A percentile compares a stretch with the other conserved stretches of the same genome.
Evolutionary conservation across 2,113 vertebrate species (phyloP).

Genomic region (Chionis minor): DNA sequence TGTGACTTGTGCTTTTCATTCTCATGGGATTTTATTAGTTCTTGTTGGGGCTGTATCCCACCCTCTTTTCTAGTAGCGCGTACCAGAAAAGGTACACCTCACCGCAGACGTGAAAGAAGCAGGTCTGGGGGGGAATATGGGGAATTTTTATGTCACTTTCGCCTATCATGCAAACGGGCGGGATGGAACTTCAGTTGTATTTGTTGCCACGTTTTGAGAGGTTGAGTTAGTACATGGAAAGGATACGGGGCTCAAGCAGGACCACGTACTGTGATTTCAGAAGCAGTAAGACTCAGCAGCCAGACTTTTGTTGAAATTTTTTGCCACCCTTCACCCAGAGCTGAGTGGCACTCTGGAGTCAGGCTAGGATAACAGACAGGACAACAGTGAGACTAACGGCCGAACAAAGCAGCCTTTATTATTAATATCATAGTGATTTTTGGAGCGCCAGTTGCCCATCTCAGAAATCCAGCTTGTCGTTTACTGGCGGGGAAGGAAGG

Average conservation of each 20-base stretch:
- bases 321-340: background rate
- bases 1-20: background rate
- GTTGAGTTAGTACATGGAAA: background rate
- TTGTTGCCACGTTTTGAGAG: background rate
- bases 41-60: background rate
- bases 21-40: background rate
- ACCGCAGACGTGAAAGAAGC: background rate
- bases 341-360: background rate
- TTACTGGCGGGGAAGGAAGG: background rate
- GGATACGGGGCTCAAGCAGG: background rate
- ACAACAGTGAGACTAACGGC: background rate
- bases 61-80: background rate
- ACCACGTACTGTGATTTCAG: background rate
- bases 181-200: background rate
- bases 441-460: background rate
- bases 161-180: background rate
- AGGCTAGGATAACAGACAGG: background rate
- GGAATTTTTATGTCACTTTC: rapidly evolving
- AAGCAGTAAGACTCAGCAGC: background rate
- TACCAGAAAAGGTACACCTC: background rate
- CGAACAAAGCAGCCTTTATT: background rate
- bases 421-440: background rate
- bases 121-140: background rate
- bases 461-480: background rate
- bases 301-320: background rate